A percentile compares a stretch with the other conserved stretches of the same genome.
These are phyloP conservation scores for Aldabrachelys gigantea DNA, from an alignment of 2,113 vertebrate genomes.

Conservation along the genomic window DNA sequence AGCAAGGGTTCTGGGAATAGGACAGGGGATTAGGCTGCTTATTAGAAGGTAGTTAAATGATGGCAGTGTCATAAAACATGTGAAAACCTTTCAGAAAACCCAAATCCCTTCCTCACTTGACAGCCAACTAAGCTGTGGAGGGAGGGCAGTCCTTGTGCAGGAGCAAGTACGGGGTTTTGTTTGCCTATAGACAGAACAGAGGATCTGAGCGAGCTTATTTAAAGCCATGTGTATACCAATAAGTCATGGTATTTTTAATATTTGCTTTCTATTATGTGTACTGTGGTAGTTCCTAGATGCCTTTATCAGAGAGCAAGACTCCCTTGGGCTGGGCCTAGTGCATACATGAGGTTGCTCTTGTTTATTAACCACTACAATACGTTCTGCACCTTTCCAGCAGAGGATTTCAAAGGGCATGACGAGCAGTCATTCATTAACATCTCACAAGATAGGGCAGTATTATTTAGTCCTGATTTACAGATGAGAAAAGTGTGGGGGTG, in stretches of 20 bases:
- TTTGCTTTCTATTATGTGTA: neutral
- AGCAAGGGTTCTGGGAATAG: neutral
- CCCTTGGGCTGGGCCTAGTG: neutral
- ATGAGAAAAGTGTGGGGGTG: neutral
- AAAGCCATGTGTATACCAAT: neutral
- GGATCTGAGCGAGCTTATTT: accelerated
- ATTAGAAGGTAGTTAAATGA: neutral
- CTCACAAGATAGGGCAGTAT: neutral
- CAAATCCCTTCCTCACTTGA: neutral
- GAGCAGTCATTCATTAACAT: conserved; percentile 20
- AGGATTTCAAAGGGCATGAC: neutral
- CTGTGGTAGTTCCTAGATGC: conserved; percentile 15
- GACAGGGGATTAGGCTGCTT: neutral
- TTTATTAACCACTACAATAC: neutral
- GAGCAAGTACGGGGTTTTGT: accelerated
- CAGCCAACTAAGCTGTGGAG: accelerated
- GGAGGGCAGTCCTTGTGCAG: neutral
- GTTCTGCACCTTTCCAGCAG: neutral
- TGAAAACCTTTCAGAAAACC: neutral
- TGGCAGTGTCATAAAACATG: neutral
- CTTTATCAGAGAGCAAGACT: conserved; percentile 12
- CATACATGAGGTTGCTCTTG: neutral
- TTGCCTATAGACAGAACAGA: accelerated
- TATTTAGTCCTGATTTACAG: conserved; percentile 1
- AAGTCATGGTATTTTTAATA: accelerated